A percentile compares a stretch with the other conserved stretches of the same genome.
phyloP scores from a whole-genome alignment of 2,888 invertebrate species.

The Malthinus seriepunctatus region DNA sequence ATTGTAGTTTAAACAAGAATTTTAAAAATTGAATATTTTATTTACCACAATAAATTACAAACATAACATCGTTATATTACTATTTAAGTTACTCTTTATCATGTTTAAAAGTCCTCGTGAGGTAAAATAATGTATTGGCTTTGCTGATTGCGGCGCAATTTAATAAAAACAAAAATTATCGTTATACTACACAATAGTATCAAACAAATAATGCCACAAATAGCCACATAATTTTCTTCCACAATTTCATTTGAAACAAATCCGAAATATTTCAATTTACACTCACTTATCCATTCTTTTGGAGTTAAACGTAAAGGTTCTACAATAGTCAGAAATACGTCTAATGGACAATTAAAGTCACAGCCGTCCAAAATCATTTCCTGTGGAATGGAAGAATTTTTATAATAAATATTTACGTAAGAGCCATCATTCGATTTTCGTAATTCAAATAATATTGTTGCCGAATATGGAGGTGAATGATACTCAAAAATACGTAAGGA shows the following conservation, averaged over 20 bases:
- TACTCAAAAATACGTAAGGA: slow-evolving; percentile 70
- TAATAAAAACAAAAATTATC: too few relatives aligned
- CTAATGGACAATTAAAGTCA: slow-evolving; percentile 65
- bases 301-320: slow-evolving; percentile 57
- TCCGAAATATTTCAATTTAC: not conserved
- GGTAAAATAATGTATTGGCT: too few relatives aligned
- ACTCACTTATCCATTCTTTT: not conserved
- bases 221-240: too few relatives aligned
- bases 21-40: not conserved
- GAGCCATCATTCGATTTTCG: slow-evolving; percentile 50
- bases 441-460: slow-evolving; percentile 74
- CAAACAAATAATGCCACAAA: too few relatives aligned
- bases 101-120: too few relatives aligned
- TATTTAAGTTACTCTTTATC: too few relatives aligned
- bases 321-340: slow-evolving; percentile 61
- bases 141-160: too few relatives aligned
- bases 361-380: slow-evolving; percentile 69
- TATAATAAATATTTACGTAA: slow-evolving; percentile 60
- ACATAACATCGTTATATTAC: not conserved
- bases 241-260: too few relatives aligned
- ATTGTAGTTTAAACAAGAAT: too few relatives aligned
- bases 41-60: not conserved
- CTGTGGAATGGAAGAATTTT: slow-evolving; percentile 66
- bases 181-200: too few relatives aligned
- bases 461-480: slow-evolving; percentile 70